Evolutionary conservation across 1,140 invertebrate genomes (phyloP).

Genomic region (Nebria ingens): DNA sequence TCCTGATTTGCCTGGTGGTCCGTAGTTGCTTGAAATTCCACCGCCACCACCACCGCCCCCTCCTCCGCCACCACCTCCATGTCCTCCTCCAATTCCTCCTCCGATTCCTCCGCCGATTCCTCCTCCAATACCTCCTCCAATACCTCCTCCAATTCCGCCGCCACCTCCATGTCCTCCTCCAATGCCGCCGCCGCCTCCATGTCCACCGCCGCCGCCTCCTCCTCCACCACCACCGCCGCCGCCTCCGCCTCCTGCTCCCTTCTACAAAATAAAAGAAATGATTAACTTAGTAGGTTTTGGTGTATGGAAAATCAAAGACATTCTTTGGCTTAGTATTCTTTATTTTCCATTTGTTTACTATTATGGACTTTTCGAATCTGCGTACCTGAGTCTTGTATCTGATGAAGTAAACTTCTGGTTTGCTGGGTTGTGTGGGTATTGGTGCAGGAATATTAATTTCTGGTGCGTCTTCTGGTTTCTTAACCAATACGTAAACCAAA

Average conservation of each 20-base stretch:
- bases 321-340: too few species aligned
- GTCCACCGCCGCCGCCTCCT: slow-evolving; percentile 29
- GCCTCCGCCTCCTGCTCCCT: slow-evolving; percentile 33
- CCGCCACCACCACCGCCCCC: slow-evolving; percentile 24
- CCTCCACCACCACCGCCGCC: slow-evolving; percentile 26
- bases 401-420: slow-evolving; percentile 81
- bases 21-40: slow-evolving; percentile 19
- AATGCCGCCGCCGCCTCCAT: slow-evolving; percentile 27
- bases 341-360: too few species aligned
- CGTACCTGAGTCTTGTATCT: slow-evolving; percentile 70
- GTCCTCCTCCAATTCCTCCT: slow-evolving; percentile 16
- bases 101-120: slow-evolving; percentile 24
- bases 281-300: neutral
- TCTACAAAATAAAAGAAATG: slow-evolving; percentile 24
- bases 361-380: neutral
- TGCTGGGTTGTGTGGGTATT: slow-evolving; percentile 68
- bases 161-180: slow-evolving; percentile 26
- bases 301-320: too few species aligned
- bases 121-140: slow-evolving; percentile 21
- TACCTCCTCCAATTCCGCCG: slow-evolving; percentile 22
- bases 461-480: slow-evolving; percentile 73
- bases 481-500: slow-evolving; percentile 78
- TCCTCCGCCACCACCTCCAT: slow-evolving; percentile 25
- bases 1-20: slow-evolving; percentile 15
- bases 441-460: slow-evolving; percentile 67